Percentiles rank a stretch among this genome's conserved stretches.
Evolutionary conservation across 2,113 vertebrate genomes (phyloP).

Genomic region (Actenoides hombroni): DNA sequence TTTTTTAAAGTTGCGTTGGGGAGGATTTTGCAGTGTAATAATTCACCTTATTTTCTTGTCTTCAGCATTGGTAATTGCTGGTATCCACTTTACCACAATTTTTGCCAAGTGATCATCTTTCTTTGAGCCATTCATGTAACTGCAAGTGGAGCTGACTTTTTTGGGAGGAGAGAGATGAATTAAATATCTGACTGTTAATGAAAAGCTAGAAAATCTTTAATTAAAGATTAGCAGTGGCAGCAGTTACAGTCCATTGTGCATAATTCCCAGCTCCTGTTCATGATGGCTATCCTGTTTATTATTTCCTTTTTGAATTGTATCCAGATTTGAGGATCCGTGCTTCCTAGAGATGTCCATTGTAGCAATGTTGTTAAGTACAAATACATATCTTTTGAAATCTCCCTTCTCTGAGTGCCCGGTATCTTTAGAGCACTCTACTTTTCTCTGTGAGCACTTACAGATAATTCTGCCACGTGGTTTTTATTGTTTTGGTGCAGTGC

Average conservation of each 20-base stretch:
- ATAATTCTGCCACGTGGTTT: too few species aligned
- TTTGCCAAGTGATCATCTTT: conserved; percentile 6
- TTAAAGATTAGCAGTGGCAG: background rate
- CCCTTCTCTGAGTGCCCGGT: background rate
- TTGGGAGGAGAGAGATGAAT: background rate
- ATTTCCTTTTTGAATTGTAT: background rate
- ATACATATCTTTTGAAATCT: background rate
- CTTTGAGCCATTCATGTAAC: background rate
- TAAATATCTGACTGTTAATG: background rate
- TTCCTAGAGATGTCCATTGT: background rate
- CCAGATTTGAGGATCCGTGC: background rate
- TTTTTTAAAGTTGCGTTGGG: background rate
- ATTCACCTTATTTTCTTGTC: background rate
- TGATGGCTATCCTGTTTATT: background rate
- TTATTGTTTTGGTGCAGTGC: background rate
- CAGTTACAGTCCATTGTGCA: background rate
- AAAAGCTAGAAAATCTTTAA: background rate
- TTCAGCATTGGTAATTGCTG: background rate
- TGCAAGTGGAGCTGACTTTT: background rate
- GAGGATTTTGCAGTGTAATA: background rate
- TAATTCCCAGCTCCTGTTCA: background rate
- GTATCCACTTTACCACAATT: background rate
- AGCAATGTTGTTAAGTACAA: background rate
- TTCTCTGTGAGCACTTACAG: background rate
- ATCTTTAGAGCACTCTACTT: background rate